phyloP scores from a whole-genome alignment of 2,888 invertebrate species.

The Drosophila greeni region DNA sequence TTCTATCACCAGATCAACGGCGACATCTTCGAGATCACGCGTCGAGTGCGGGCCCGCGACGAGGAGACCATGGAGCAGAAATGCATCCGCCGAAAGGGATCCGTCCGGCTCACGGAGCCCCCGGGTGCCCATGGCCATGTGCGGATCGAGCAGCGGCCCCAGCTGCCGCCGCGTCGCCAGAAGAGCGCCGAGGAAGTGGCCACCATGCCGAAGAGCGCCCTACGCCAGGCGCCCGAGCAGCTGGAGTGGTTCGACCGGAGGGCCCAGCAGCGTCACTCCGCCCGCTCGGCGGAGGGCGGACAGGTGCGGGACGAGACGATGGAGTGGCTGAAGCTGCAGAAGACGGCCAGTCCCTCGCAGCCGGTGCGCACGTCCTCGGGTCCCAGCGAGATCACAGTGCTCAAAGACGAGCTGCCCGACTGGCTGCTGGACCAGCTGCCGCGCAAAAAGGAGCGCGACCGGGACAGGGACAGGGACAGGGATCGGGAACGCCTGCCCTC shows the following conservation, averaged over 20 bases:
- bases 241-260: slow-evolving; percentile 78
- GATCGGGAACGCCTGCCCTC: slow-evolving; percentile 69
- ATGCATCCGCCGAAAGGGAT: slow-evolving; percentile 75
- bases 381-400: slow-evolving; percentile 78
- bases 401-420: slow-evolving; percentile 78
- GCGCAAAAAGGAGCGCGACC: slow-evolving; percentile 76
- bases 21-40: slow-evolving; percentile 78
- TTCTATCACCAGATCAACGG: slow-evolving; percentile 79
- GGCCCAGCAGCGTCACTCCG: slow-evolving; percentile 78
- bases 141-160: slow-evolving; percentile 61
- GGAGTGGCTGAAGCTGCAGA: slow-evolving; percentile 77
- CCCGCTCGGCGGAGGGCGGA: slow-evolving; percentile 78
- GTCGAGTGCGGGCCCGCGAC: slow-evolving; percentile 76
- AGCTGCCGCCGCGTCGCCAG: slow-evolving; percentile 59
- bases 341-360: slow-evolving; percentile 49
- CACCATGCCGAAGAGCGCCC: slow-evolving; percentile 65
- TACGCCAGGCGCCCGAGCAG: slow-evolving; percentile 69
- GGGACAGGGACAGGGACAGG: slow-evolving; percentile 44
- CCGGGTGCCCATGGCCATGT: slow-evolving; percentile 50
- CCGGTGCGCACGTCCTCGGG: slow-evolving; percentile 78
- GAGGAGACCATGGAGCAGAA: slow-evolving; percentile 78
- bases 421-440: slow-evolving; percentile 78
- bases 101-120: slow-evolving; percentile 67
- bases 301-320: slow-evolving; percentile 77
- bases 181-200: slow-evolving; percentile 66